These are phyloP conservation scores for Frankliniella intonsa DNA, from an alignment of 2,888 invertebrate species.

Conservation along the genomic window DNA sequence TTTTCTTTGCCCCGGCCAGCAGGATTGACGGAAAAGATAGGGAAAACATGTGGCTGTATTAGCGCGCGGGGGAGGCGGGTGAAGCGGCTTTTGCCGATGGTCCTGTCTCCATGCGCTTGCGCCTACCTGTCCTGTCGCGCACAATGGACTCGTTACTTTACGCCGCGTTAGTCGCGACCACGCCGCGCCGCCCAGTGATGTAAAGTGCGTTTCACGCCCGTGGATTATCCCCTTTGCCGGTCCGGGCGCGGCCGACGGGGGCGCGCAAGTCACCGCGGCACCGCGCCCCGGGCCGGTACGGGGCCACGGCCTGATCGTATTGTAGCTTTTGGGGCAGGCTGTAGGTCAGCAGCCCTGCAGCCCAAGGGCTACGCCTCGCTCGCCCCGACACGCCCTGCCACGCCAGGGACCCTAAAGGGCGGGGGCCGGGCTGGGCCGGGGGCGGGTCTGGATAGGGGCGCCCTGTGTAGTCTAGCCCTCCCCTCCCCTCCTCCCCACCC, in stretches of 20 bases:
- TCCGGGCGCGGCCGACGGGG: background rate
- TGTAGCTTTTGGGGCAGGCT: slow-evolving; percentile 11
- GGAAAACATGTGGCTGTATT: background rate
- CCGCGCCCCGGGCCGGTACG: background rate
- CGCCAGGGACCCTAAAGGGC: background rate
- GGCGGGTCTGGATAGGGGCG: background rate
- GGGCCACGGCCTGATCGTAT: background rate
- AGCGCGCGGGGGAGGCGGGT: background rate
- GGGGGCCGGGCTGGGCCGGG: background rate
- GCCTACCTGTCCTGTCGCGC: background rate
- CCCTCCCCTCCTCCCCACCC: background rate
- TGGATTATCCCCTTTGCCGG: background rate
- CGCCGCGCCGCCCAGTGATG: background rate
- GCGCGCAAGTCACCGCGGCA: no score
- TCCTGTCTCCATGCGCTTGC: background rate
- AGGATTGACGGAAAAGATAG: background rate
- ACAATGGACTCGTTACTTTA: background rate
- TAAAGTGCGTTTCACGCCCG: background rate
- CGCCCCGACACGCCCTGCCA: no score
- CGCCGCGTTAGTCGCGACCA: background rate
- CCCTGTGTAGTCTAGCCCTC: background rate
- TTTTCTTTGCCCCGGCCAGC: background rate
- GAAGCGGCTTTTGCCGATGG: no score
- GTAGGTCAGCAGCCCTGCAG: slow-evolving; percentile 4
- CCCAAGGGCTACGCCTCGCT: no score